phyloP scores from a whole-genome alignment of 2,113 vertebrate species.

The Limnothrissa miodon region DNA sequence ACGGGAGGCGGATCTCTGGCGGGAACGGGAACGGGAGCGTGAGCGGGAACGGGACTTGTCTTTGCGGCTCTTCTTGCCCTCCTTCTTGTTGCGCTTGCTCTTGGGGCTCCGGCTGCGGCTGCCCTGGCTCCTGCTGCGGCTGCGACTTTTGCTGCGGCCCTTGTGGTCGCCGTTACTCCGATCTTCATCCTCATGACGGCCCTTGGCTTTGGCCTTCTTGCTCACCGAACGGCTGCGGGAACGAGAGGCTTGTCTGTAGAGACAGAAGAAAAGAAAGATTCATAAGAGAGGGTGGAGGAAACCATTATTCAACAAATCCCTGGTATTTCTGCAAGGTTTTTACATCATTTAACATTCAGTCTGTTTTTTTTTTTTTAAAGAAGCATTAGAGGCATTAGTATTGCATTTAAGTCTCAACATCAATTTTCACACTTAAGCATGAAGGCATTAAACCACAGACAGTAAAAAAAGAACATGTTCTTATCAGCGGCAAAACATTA shows the following conservation, averaged over 20 bases:
- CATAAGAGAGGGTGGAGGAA: slow-evolving; percentile 33
- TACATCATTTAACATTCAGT: too few relatives aligned
- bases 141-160: slow-evolving; percentile 67
- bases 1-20: slow-evolving; percentile 72
- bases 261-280: neutral
- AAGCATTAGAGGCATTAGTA: too few relatives aligned
- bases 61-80: slow-evolving; percentile 74
- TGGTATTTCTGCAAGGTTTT: too few relatives aligned
- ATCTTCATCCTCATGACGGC: slow-evolving; percentile 60
- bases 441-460: too few relatives aligned
- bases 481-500: too few relatives aligned
- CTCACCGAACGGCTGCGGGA: slow-evolving; percentile 81
- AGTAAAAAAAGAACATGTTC: too few relatives aligned
- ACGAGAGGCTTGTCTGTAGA: slow-evolving; percentile 78
- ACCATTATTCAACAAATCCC: too few relatives aligned
- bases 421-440: too few relatives aligned
- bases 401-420: too few relatives aligned
- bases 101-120: slow-evolving; percentile 72
- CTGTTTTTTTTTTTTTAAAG: too few relatives aligned
- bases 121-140: slow-evolving; percentile 69
- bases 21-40: slow-evolving; percentile 42
- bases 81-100: slow-evolving; percentile 81
- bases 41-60: slow-evolving; percentile 78
- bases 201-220: slow-evolving; percentile 73
- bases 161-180: slow-evolving; percentile 62